A percentile compares a stretch with the other conserved stretches of the same genome.
Conservation (phyloP, 2,888 invertebrate genomes). For the Pristionchus arcanus region DNA sequence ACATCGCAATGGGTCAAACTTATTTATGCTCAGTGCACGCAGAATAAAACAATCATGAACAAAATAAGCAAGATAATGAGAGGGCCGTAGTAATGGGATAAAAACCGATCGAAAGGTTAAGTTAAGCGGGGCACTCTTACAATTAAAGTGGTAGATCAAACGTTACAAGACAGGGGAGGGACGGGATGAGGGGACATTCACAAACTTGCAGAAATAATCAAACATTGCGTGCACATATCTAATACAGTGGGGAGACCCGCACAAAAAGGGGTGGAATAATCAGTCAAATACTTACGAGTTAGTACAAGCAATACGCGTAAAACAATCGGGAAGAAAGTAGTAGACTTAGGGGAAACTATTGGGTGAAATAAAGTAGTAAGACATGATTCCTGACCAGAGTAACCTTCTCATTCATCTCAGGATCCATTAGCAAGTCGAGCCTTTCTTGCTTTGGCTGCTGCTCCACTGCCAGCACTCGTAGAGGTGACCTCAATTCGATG, state of each 20-base stretch:
- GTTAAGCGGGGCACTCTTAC: not conserved
- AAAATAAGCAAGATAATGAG: not conserved
- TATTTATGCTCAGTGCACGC: slow-evolving; percentile 10
- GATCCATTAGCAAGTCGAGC: slow-evolving; percentile 37
- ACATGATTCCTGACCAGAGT: not conserved
- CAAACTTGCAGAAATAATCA: slow-evolving; percentile 15
- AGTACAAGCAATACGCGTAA: not conserved
- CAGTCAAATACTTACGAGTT: not conserved
- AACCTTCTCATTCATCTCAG: not conserved
- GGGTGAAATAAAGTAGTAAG: not conserved
- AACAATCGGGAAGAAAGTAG: not conserved
- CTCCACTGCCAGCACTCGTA: slow-evolving; percentile 30
- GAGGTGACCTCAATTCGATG: slow-evolving; percentile 49
- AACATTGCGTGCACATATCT: not conserved
- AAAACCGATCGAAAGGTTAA: not conserved
- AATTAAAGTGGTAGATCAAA: not conserved
- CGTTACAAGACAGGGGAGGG: not conserved
- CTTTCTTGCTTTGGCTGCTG: slow-evolving; percentile 49
- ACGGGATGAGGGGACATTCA: slow-evolving; percentile 4
- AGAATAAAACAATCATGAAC: slow-evolving; percentile 33
- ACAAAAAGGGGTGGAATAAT: not conserved
- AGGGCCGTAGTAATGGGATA: not conserved
- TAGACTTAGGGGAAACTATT: not conserved
- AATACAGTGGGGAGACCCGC: not conserved
- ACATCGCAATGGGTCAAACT: not conserved